phyloP scores from a whole-genome alignment of 1,140 invertebrate species.

The Drosophila nannoptera region DNA sequence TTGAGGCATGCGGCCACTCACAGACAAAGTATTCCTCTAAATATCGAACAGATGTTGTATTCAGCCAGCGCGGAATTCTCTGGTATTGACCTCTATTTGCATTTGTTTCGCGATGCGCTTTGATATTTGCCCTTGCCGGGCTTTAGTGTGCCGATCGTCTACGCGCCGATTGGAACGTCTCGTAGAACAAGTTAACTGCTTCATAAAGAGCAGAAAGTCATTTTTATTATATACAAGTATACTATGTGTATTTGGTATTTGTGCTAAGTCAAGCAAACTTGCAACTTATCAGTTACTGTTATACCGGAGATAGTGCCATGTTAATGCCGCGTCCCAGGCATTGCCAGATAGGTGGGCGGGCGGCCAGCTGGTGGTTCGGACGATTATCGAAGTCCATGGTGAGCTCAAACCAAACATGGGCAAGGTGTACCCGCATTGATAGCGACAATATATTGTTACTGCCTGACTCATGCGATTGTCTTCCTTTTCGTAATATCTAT shows the following conservation, averaged over 20 bases:
- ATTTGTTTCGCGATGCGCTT: neutral
- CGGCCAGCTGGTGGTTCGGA: neutral
- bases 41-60: slow-evolving; percentile 33
- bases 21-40: slow-evolving; percentile 6
- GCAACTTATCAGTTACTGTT: slow-evolving; percentile 35
- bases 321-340: slow-evolving; percentile 30
- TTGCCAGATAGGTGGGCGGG: neutral
- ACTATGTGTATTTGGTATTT: slow-evolving; percentile 1
- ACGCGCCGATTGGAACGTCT: slow-evolving; percentile 47
- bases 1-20: neutral
- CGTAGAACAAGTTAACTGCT: slow-evolving; percentile 5
- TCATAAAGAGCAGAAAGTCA: neutral
- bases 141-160: slow-evolving; percentile 9
- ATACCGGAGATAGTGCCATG: slow-evolving; percentile 21
- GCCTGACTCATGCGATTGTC: slow-evolving; percentile 27
- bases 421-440: slow-evolving; percentile 30
- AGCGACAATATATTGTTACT: neutral
- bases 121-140: neutral
- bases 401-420: slow-evolving; percentile 21
- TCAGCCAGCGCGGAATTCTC: neutral
- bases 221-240: slow-evolving; percentile 2
- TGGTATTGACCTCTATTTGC: slow-evolving; percentile 30
- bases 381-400: slow-evolving; percentile 45
- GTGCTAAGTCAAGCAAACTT: slow-evolving; percentile 28
- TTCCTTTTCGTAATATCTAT: slow-evolving; percentile 14